Base-by-base conservation (phyloP, 37 sponge, comb jelly and placozoan genomes). In the Tethya wilhelma region DNA sequence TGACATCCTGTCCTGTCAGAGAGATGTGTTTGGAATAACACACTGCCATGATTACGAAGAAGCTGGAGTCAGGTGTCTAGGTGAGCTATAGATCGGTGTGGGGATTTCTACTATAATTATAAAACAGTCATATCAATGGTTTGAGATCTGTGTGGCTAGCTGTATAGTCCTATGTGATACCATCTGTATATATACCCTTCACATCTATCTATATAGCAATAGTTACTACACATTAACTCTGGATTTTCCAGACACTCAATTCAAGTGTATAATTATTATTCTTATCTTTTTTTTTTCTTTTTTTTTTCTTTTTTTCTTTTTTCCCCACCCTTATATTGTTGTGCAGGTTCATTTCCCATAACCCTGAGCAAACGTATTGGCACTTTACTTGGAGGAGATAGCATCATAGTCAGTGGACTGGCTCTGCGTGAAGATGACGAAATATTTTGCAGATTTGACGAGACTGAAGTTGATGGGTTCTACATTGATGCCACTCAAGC, bases 351-450 rank as follows among this genome's bases (percentile, higher is more conserved):
- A 25, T 60, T 60, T 26, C 63, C 63, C 11, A n/a, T 60, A n/a
- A n/a, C 45, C n/a, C 44, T 77, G 14, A 39, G 46, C 63, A 46
- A 46, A 43, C 45, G 46, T 5, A 25, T 32, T 77, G 78, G 78
- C 11, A 60, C 29, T 32, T 12, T 63, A 2, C 40, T 77, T 43
- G 78, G 78, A 26, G 78, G 78, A 77, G 36, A 20, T 37, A 4
- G n/a, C 9, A 25, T 77, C 2, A 28, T 43, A 12, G 66, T 77
- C 25, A 2, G 6, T 39, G 78, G 78, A 2, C 64, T 63, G 2
- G 2, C 44, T 22, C 44, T 77, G 9, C 29, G 23, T 17, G 45
- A 37, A 6, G 44, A 62, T 74, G 46, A 62, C 31, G 78, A 64
- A 4, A 64, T 64, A n/a, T 39, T 2, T 29, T 77, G 78, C 25